These are phyloP conservation scores for Colistium nudipinnis DNA, from an alignment of 2,113 vertebrate genomes.

Conservation along the genomic window DNA sequence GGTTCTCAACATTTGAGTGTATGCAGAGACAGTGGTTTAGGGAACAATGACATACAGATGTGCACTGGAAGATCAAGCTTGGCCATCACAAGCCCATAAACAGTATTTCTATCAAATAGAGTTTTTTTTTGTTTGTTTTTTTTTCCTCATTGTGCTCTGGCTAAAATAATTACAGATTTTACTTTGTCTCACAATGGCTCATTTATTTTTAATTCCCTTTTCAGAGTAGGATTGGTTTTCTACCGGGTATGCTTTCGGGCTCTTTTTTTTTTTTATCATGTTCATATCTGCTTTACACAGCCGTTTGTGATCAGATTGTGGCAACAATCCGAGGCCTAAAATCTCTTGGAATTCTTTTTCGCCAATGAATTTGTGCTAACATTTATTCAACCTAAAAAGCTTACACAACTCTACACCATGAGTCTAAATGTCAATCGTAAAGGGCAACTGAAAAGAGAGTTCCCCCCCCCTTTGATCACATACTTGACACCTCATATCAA, in stretches of 20 bases:
- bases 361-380: background rate
- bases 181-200: constrained; percentile 13
- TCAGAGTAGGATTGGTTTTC: background rate
- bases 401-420: constrained; percentile 10
- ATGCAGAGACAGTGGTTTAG: constrained; percentile 62
- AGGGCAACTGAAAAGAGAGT: constrained; percentile 54
- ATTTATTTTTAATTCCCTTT: constrained; percentile 11
- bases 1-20: constrained; percentile 47
- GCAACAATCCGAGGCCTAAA: background rate
- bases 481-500: constrained; percentile 59
- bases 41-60: constrained; percentile 65
- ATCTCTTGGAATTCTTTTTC: background rate
- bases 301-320: constrained; percentile 15
- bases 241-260: background rate
- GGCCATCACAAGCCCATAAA: constrained; percentile 54
- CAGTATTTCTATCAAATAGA: constrained; percentile 48
- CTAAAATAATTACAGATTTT: constrained; percentile 43
- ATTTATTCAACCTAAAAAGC: constrained; percentile 13
- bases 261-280: constrained; percentile 13
- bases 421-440: constrained; percentile 38
- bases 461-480: constrained; percentile 53
- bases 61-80: constrained; percentile 44
- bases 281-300: constrained; percentile 11
- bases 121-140: constrained; percentile 19
- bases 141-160: constrained; percentile 27